These are phyloP conservation scores for Campopleginae sp. DNA, from an alignment of 2,888 invertebrate species.

Conservation along the genomic window DNA sequence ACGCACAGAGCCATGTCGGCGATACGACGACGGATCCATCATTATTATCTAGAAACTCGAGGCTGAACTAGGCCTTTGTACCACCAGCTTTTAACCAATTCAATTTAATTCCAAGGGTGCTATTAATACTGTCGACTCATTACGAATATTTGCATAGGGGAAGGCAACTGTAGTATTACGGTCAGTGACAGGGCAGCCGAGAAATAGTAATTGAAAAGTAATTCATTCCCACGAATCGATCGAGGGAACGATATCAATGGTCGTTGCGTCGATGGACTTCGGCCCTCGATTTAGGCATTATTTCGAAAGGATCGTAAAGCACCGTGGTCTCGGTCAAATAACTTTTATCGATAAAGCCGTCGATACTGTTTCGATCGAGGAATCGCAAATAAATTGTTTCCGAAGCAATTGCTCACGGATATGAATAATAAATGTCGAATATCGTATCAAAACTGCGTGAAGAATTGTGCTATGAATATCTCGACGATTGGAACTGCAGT, in stretches of 20 bases:
- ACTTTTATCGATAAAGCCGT: neutral
- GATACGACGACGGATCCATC: conserved; percentile 37
- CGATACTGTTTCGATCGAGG: neutral
- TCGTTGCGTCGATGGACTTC: neutral
- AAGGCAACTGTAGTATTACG: neutral
- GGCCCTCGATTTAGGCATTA: neutral
- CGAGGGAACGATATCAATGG: neutral
- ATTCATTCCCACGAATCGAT: neutral
- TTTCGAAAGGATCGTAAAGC: neutral
- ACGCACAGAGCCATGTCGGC: conserved; percentile 14
- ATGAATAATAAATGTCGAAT: conserved; percentile 26
- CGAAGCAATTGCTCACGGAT: neutral
- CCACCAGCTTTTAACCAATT: conserved; percentile 15
- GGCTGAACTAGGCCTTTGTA: conserved; percentile 6
- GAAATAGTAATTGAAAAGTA: neutral
- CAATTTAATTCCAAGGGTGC: conserved; percentile 6
- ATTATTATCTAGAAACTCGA: conserved; percentile 15
- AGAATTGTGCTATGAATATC: conserved; percentile 43
- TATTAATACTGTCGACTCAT: neutral
- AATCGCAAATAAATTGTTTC: conserved; percentile 15
- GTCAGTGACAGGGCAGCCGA: neutral
- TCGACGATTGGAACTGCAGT: conserved; percentile 20
- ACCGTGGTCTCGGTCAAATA: neutral
- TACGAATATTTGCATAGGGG: neutral
- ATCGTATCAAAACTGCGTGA: conserved; percentile 9